phyloP scores from a whole-genome alignment of 2,113 vertebrate species.

The Amazona guildingii region DNA sequence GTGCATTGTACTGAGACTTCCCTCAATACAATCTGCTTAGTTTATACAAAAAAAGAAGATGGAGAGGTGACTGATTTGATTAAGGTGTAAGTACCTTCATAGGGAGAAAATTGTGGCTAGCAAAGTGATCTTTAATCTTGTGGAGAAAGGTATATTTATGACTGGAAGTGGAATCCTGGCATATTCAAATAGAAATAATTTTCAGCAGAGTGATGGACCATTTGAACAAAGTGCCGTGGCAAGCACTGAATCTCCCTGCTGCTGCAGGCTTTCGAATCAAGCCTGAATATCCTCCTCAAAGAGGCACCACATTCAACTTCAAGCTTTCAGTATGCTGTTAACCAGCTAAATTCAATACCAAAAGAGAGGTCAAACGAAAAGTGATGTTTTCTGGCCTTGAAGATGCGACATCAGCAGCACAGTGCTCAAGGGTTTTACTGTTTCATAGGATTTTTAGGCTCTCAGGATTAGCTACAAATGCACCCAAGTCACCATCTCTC shows the following conservation, averaged over 20 bases:
- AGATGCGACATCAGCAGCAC: neutral
- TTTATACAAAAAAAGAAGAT: conserved; percentile 1
- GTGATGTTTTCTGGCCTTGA: neutral
- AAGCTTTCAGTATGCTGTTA: neutral
- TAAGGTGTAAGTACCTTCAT: conserved; percentile 23
- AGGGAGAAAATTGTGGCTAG: conserved; percentile 28
- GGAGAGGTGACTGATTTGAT: conserved; percentile 62
- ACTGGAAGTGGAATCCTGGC: conserved; percentile 29
- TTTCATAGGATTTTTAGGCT: accelerated
- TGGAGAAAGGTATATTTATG: conserved; percentile 22
- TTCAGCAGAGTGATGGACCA: neutral
- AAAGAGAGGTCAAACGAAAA: neutral
- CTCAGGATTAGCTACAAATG: neutral
- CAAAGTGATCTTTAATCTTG: conserved; percentile 42
- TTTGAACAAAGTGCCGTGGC: neutral
- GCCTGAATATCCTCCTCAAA: neutral
- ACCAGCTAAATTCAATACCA: neutral
- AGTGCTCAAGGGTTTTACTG: accelerated
- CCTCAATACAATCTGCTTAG: neutral
- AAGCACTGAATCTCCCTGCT: neutral
- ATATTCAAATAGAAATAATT: conserved; percentile 52
- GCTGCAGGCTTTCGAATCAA: neutral
- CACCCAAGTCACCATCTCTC: neutral
- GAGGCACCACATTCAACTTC: neutral
- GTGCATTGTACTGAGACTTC: neutral